phyloP scores from a whole-genome alignment of 2,888 invertebrate genomes.

The Lepidochrysops patricia region DNA sequence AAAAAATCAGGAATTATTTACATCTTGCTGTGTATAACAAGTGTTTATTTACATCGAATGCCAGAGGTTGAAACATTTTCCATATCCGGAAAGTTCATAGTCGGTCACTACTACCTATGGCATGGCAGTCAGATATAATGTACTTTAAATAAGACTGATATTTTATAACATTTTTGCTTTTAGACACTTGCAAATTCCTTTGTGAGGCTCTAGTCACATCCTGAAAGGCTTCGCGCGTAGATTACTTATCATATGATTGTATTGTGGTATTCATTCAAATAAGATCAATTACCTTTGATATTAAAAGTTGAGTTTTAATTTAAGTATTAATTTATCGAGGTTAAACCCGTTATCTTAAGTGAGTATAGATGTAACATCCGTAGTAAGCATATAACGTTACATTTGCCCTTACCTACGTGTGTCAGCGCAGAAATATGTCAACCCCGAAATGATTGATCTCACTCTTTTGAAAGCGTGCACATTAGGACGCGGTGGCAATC shows the following conservation, averaged over 20 bases:
- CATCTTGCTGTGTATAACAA: neutral
- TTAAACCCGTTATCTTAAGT: neutral
- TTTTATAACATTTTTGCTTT: no score
- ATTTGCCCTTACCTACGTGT: neutral
- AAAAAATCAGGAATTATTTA: neutral
- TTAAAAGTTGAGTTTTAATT: neutral
- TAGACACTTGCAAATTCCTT: no score
- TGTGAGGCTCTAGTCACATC: no score
- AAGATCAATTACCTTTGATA: constrained; percentile 1
- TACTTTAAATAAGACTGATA: no score
- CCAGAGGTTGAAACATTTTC: neutral
- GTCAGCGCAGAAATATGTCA: no score
- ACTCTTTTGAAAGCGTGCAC: no score
- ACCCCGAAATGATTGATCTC: no score
- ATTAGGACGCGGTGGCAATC: no score
- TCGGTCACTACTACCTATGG: neutral
- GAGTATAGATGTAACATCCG: neutral
- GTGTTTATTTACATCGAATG: neutral
- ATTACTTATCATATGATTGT: no score
- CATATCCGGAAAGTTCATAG: neutral
- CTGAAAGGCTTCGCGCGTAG: no score
- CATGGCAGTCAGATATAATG: no score
- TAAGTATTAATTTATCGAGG: neutral
- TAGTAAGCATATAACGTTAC: neutral
- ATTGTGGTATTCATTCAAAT: neutral